Evolutionary conservation across 2,113 vertebrate species (phyloP), one percentile per base, ranked within the genome.

Genomic region (Ammodytes dubius): DNA sequence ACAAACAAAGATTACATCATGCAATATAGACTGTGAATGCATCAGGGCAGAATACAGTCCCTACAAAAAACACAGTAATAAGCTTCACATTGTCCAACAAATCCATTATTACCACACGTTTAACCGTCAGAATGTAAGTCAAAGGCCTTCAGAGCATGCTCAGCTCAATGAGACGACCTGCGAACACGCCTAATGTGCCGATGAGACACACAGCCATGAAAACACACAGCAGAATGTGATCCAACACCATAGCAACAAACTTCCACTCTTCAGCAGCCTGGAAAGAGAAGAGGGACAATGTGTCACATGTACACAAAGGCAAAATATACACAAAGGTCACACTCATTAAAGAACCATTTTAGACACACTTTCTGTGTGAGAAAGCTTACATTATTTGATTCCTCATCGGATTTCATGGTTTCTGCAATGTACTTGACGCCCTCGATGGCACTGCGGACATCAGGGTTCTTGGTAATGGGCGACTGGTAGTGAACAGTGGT

Each of bases 181-280:
- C 97, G 81, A 98, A 99, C 76, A 99, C 97, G 0, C 95, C 96
- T 49, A 98, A 75, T 1, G 98, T 99, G 70, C 98, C 98, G 11
- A 98, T 97, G 85, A 99, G 95, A 82, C 98, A 99, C 76, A 99
- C 97, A 0, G 96, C 89, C 97, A 99, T 98, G 94, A 99, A 99
- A 89, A 99, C 95, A 56, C 96, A 98, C 4, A 99, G 96, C 87
- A 99, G 96, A 81, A 99, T 96, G 89, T 99, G 98, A 92, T 99
- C 98, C 90, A 99, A 81, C 71, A 99, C 98, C 98, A 99, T 99
- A 0, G 98, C 98, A 37, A 99, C 98, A 60, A 98, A 99, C 91
- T 99, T 99, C 98, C 98, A 99, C 89, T 99, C 98, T 82, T 99
- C 98, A 2, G 97, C 95, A 27, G 98, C 98, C 98, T 99, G 80